A percentile compares a stretch with the other conserved stretches of the same genome.
Conservation (phyloP, 2,888 invertebrate species). For the Hypomecis atomaria region DNA sequence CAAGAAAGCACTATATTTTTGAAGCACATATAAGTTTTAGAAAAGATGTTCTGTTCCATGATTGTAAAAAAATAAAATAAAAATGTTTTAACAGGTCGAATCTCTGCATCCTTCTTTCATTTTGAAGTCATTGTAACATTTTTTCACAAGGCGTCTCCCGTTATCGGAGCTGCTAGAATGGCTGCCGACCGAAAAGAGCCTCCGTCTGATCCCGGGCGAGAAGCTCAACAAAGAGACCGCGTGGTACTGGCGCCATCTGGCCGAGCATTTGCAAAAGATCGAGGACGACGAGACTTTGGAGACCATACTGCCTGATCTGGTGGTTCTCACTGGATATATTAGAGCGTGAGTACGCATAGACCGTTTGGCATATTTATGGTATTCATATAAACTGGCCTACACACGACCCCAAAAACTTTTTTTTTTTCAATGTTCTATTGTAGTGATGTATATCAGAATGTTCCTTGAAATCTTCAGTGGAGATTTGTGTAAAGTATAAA, state of each 20-base stretch:
- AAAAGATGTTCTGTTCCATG: no score
- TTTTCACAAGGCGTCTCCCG: slow-evolving; percentile 68
- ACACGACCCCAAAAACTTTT: no score
- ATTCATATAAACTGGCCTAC: no score
- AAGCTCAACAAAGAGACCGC: slow-evolving; percentile 78
- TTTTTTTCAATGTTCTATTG: neutral
- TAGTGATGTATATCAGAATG: neutral
- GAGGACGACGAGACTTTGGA: slow-evolving; percentile 85
- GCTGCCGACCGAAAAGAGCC: slow-evolving; percentile 72
- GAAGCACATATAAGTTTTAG: no score
- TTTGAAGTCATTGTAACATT: neutral
- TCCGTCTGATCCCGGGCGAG: slow-evolving; percentile 75
- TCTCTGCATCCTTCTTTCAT: no score
- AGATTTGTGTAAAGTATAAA: no score
- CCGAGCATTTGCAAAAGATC: slow-evolving; percentile 73
- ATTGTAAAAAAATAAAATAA: no score
- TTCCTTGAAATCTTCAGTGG: no score
- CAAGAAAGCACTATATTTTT: no score
- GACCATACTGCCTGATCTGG: slow-evolving; percentile 88
- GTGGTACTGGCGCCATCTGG: slow-evolving; percentile 82
- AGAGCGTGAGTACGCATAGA: slow-evolving; percentile 88
- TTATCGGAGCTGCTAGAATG: slow-evolving; percentile 80
- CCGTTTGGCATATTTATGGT: no score
- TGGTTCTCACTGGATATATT: slow-evolving; percentile 89
- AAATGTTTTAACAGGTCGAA: no score